Base-by-base conservation (phyloP, 2,888 invertebrate species). In the Holacanthella duospinosa region DNA sequence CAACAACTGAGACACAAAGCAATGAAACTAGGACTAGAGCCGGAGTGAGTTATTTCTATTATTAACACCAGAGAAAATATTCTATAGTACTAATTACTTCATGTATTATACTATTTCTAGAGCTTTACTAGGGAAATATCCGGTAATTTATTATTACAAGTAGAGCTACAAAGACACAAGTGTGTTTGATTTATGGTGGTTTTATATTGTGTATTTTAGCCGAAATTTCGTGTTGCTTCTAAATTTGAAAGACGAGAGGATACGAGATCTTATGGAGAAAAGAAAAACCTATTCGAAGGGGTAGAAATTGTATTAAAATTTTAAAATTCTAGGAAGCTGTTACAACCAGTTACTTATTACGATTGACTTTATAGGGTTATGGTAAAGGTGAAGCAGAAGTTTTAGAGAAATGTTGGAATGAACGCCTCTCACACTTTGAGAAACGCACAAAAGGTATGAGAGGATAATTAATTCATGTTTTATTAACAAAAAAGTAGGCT, bases 181-280 rank as follows among this genome's bases (percentile, higher is more conserved):
- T 48, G 4, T 21, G 48, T n/a, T 9, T 48, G 19, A n/a, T n/a
- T 16, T 48, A 12, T 6, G 16, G 6, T 12, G 16, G 6, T 36
- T 36, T 36, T 24, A 4, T 48, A 2, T 24, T 16, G 36, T 28
- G 12, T 55, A 26, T 1, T 57, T 21, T 79, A 93, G 90, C 94
- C 95, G 78, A 95, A 94, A 86, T 93, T 96, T 80, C 93, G 93
- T 85, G 92, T 94, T 78, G 93, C 95, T 79, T 94, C 94, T 82
- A 96, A 95, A 85, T 95, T 93, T 82, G 96, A 96, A 83, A 85
- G 95, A 81, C 91, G 94, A 81, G 91, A 93, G 73, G 95, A 96
- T 82, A 91, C 93, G 80, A 87, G 95, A 83, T 91, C 93, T 75
- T 94, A 93, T 78, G 91, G 88, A 76, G 93, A 93, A 82, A 93